Conservation (phyloP, 2,113 vertebrate genomes). For the Perccottus glenii region DNA sequence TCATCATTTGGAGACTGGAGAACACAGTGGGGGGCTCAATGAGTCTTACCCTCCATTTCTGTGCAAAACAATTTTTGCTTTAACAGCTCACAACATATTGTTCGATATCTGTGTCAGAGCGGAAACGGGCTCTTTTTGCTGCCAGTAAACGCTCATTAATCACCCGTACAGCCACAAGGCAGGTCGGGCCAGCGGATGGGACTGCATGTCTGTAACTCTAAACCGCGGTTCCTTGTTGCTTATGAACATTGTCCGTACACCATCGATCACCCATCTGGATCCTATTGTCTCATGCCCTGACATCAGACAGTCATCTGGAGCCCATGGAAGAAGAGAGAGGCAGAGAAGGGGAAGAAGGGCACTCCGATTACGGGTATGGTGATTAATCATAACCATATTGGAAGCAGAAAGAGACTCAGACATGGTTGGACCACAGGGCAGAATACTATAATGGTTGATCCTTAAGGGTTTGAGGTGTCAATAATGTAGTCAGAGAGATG, state of each 20-base stretch:
- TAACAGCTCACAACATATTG: slow-evolving; percentile 19
- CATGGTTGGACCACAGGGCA: slow-evolving; percentile 60
- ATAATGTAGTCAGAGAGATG: slow-evolving; percentile 18
- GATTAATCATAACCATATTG: slow-evolving; percentile 74
- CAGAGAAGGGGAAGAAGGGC: slow-evolving; percentile 61
- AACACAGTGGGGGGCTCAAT: not conserved
- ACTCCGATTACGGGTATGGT: slow-evolving; percentile 71
- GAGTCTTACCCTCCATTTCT: slow-evolving; percentile 7
- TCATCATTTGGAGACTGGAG: slow-evolving; percentile 24
- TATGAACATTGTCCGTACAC: slow-evolving; percentile 61
- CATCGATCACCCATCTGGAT: slow-evolving; percentile 78
- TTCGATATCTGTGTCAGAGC: slow-evolving; percentile 49
- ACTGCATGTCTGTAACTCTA: slow-evolving; percentile 63
- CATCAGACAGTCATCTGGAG: slow-evolving; percentile 76
- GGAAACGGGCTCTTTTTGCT: slow-evolving; percentile 54
- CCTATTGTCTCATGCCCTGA: slow-evolving; percentile 69
- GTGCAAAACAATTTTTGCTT: slow-evolving; percentile 37
- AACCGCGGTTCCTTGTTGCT: slow-evolving; percentile 61
- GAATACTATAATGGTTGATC: slow-evolving; percentile 47
- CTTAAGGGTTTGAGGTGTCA: slow-evolving; percentile 30
- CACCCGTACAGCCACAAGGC: slow-evolving; percentile 57
- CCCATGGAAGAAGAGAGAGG: slow-evolving; percentile 52
- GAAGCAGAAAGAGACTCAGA: slow-evolving; percentile 54
- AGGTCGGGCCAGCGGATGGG: slow-evolving; percentile 45
- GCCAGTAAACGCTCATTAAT: slow-evolving; percentile 75